Base-by-base conservation (phyloP, 2,797 vertebrate genomes). In the Brachyrhaphis roseni region DNA sequence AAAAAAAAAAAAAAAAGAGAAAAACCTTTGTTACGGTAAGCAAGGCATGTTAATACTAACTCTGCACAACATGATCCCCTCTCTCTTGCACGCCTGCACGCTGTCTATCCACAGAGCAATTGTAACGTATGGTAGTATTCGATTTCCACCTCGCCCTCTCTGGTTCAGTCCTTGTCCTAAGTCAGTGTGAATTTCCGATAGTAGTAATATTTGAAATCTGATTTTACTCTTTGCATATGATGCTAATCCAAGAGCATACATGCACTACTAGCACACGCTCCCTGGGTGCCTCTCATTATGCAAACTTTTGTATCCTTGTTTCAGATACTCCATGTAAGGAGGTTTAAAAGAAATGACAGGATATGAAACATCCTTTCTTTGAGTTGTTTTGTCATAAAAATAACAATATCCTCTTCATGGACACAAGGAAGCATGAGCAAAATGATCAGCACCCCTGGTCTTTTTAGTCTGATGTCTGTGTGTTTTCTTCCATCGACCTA, bases 21-120 rank as follows among this genome's bases (percentile, higher is more conserved):
- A 92, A 95, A 94, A 94, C 8, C 78, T 73, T 85, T 93, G 70
- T 89, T n/a, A 93, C 93, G 93, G 94, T 94, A 93, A 94, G 92
- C 83, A 90, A 92, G 91, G 93, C 92, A 94, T 94, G 92, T 77
- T 26, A 84, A 88, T 89, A 91, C 90, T 94, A 93, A 94, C 85
- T 88, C 78, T 94, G 83, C 84, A 88, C 84, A 90, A 84, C 93
- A 71, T 94, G 80, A 83, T 91, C 86, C 92, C 87, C 90, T 94
- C 73, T 92, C 86, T 92, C 91, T 93, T 93, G 91, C 91, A 94
- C 92, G 90, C 94, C 93, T 93, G 92, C 94, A 94, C 93, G 87
- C 89, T 93, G 87, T 94, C 86, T 88, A 89, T 90, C 92, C 89
- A 88, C 94, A 96, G 95, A 93, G 88, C 93, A 75, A 80, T 93